Evolutionary conservation across 2,797 vertebrate genomes (phyloP).

Genomic region (Alfaro cultratus): DNA sequence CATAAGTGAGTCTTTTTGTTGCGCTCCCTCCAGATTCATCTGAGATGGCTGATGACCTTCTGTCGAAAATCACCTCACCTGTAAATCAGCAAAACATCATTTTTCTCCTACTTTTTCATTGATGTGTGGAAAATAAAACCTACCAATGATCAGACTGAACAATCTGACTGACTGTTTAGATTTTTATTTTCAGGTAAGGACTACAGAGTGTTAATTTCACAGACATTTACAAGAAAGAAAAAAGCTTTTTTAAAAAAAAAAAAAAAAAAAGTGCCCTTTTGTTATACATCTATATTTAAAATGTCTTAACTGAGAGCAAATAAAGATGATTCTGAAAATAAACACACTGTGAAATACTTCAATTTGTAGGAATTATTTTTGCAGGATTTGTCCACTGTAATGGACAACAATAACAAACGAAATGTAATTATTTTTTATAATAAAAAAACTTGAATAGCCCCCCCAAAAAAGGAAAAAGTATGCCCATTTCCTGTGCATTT

Average conservation of each 20-base stretch:
- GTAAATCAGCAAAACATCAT: conserved; percentile 16
- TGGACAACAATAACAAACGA: background rate
- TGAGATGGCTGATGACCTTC: background rate
- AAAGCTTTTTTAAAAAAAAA: background rate
- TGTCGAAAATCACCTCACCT: conserved; percentile 73
- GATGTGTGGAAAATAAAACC: background rate
- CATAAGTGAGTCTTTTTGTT: conserved; percentile 63
- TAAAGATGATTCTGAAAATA: background rate
- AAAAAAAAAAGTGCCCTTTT: too few species aligned
- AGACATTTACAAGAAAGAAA: background rate
- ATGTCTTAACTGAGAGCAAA: background rate
- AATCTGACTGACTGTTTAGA: background rate
- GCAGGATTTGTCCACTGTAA: background rate
- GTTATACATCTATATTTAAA: background rate
- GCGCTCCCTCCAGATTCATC: background rate
- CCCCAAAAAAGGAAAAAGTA: background rate
- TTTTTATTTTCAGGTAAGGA: background rate
- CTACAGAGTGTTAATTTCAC: background rate
- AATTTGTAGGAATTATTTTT: background rate
- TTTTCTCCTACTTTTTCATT: background rate
- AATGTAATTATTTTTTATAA: background rate
- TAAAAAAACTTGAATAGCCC: background rate
- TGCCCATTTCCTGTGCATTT: background rate
- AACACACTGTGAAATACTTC: background rate
- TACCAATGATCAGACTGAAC: background rate